Evolutionary conservation across 2,113 vertebrate species (phyloP), one percentile per base, ranked within the genome.

Genomic region (Hydrochoerus hydrochaeris): DNA sequence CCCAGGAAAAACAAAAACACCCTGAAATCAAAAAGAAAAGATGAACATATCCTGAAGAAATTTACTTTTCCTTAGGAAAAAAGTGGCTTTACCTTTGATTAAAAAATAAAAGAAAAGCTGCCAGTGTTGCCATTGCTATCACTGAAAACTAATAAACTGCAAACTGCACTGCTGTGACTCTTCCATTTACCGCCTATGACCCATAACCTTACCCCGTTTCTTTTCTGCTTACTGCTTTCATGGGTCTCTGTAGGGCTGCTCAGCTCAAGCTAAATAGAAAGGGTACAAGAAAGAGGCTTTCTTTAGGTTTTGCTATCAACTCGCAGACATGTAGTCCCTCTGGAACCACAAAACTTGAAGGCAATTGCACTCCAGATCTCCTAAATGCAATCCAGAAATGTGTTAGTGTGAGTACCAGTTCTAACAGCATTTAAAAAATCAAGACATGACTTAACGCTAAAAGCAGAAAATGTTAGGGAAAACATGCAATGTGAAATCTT

Each of bases 231-330:
- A 35, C 38, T 69, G 8, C 22, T 90, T 80, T 91, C 93, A 75
- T 20, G 57, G 67, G 86, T 88, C 88, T 95, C 91, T 91, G 7
- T 82, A 95, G 69, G 62, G 24, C 73, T 30, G 24, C 62, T 87
- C 35, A 22, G 38, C 65, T 95, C 77, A 90, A 83, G 30, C 69
- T 85, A 93, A 93, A 82, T 49, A 19, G 77, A 94, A 93, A 84
- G 46, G 69, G n/a, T 30, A 41, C 26, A 95, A 95, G 30, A 96
- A 91, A 95, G 35, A 54, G 49, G 8, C 41, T 94, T 96, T 85
- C 35, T 85, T 83, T 62, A 96, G 16, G 38, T 19, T 87, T 84
- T 20, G 46, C 41, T 62, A 65, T 97, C 77, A 80, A 52, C 9
- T 8, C 88, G 1, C 30, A 80, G 60, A 84, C 35, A 3, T 65